Base-by-base conservation (phyloP, 30 jellyfish, hydroid and myxozoan species). In the Hydra vulgaris region DNA sequence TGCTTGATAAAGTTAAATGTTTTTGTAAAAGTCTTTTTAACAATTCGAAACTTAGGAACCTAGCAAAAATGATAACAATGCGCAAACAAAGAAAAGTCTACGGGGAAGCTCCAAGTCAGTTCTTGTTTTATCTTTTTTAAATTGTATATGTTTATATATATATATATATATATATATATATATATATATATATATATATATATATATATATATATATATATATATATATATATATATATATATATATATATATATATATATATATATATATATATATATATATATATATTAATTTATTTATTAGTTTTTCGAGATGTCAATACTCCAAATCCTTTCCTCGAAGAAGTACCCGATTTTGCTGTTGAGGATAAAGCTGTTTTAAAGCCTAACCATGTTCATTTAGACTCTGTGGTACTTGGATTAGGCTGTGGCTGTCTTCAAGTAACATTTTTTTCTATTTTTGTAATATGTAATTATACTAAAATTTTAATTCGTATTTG, bases 401-500 rank as follows among this genome's bases (percentile, higher is more conserved):
- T 94, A 88, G 99, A 94, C 79, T 71, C 85, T 27, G 95, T 85
- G 0, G 55, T 77, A 8, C 81, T 78, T 73, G 99, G 99, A 67
- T 81, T 94, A 26, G 99, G 99, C n/a, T 89, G 96, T 83, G 85
- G 97, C 77, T 94, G 99, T 80, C 80, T 88, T 21, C 99, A 94
- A 91, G 97, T 89, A 75, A 73, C 0, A 0, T 19, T n/a, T 56
- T 16, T 15, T 15, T 15, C n/a, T 15, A 56, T n/a, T 56, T 56
- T 21, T 0, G 20, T 21, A 61, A 61, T n/a, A 17, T 61, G 0
- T 61, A 17, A 61, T 61, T 17, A 17, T n/a, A 21, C 72, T n/a
- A 21, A 61, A 61, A 61, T 61, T 61, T 61, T 21, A n/a, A 17
- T n/a, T n/a, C n/a, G n/a, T n/a, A n/a, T n/a, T n/a, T n/a, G n/a